These are phyloP conservation scores for Perdita meconis DNA, from an alignment of 2,888 invertebrate genomes.

Conservation along the genomic window DNA sequence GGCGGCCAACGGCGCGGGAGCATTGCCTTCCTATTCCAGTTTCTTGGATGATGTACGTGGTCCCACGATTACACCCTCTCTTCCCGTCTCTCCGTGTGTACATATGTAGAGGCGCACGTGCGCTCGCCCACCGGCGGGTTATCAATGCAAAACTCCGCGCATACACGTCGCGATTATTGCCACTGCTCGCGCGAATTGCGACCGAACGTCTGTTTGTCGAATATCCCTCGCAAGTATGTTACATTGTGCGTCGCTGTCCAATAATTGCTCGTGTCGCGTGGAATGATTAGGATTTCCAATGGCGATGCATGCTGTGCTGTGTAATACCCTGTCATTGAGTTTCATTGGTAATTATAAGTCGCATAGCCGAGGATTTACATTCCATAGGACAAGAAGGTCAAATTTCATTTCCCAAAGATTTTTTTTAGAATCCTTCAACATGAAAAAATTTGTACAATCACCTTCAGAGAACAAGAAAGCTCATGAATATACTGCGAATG, in stretches of 20 bases:
- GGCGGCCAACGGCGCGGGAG: constrained; percentile 34
- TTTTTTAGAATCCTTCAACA: too few species aligned
- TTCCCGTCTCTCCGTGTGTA: not conserved
- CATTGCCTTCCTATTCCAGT: constrained; percentile 63
- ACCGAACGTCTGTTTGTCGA: not conserved
- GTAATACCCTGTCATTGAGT: too few species aligned
- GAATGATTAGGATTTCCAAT: not conserved
- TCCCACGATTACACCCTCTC: constrained; percentile 52
- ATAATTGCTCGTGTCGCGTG: not conserved
- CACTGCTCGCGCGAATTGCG: not conserved
- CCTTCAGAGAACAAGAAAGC: too few species aligned
- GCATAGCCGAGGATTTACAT: too few species aligned
- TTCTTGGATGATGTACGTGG: constrained; percentile 63
- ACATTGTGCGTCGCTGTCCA: not conserved
- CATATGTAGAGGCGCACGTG: constrained; percentile 2
- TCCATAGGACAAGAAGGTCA: too few species aligned
- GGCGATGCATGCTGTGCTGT: not conserved
- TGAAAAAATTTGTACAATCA: too few species aligned
- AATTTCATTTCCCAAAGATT: too few species aligned
- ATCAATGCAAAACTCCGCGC: constrained; percentile 45
- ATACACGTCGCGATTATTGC: constrained; percentile 38
- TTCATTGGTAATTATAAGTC: too few species aligned
- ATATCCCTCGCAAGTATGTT: not conserved
- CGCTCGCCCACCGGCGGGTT: constrained; percentile 13
- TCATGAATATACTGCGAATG: too few species aligned